Evolutionary conservation across 2,888 invertebrate genomes (phyloP), one percentile per base, ranked within the genome.

Genomic region (Drosophila ustulata): DNA sequence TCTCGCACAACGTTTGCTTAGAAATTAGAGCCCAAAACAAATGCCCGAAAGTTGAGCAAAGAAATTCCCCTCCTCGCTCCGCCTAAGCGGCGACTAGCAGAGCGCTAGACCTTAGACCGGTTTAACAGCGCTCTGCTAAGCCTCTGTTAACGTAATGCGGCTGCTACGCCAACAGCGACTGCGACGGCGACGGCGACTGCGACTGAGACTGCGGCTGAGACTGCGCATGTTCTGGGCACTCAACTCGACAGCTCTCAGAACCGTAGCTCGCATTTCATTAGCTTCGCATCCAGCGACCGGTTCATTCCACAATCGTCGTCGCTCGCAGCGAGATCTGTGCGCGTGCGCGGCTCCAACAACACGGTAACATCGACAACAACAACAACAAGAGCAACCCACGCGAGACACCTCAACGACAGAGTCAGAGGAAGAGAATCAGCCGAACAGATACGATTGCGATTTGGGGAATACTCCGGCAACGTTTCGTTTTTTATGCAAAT

Each of bases 11-110:
- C 71, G 73, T 88, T 87, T 89, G 89, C 89, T 84, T 89, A 87
- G 85, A 85, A 89, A 87, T 85, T 77, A 83, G 86, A 89, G 83
- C 78, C 85, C 82, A 89, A 89, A 87, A 81, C 81, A 88, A 75
- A 85, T 70, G 77, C 66, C 68, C 76, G 72, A 78, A 80, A 70
- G 53, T 65, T 71, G 46, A 57, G 41, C 55, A 67, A 73, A 76
- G 78, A 73, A 78, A 70, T 49, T 37, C 49, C 55, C 18, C 47
- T 11, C 23, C 23, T 37, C 34, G 11, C 45, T 25, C 8, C 13
- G 37, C 18, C 56, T 28, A 43, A 11, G 23, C 11, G 11, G 34
- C 3, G 8, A 4, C 52, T 43, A 3, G 23, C 57, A 49, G 49
- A 46, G 50, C 59, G 11, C 8, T 28, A 32, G 56, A 63, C 37